phyloP scores from a whole-genome alignment of 1,140 invertebrate species.

The Parapsyche elsis region DNA sequence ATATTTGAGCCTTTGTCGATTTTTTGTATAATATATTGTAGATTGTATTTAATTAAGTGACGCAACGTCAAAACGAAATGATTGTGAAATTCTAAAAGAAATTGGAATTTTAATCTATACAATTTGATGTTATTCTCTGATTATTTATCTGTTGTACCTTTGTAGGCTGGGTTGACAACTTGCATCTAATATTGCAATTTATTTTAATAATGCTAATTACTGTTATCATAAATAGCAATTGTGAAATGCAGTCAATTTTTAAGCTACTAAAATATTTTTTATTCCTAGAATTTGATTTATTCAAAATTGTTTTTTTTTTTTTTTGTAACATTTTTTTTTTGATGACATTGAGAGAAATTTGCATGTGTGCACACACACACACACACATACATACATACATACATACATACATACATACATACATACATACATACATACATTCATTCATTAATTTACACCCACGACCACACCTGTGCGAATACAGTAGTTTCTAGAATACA shows the following conservation, averaged over 20 bases:
- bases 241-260: too few relatives aligned
- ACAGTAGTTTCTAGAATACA: too few relatives aligned
- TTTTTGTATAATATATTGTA: slow-evolving; percentile 36
- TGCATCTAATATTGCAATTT: background rate
- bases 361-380: too few relatives aligned
- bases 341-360: too few relatives aligned
- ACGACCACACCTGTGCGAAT: too few relatives aligned
- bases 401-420: background rate
- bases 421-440: too few relatives aligned
- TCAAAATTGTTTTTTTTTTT: too few relatives aligned
- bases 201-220: background rate
- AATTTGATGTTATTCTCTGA: slow-evolving; percentile 28
- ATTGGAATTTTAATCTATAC: slow-evolving; percentile 42
- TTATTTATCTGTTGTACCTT: background rate
- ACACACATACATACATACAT: too few relatives aligned
- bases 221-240: too few relatives aligned
- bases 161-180: background rate
- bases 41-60: slow-evolving; percentile 40
- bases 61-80: slow-evolving; percentile 46
- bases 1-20: slow-evolving; percentile 53
- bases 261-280: too few relatives aligned
- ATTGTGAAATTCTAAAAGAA: slow-evolving; percentile 54
- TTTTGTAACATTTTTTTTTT: too few relatives aligned
- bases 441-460: background rate
- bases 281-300: too few relatives aligned